Evolutionary conservation across 2,888 invertebrate genomes (phyloP).

Genomic region (Camponotus fellah): DNA sequence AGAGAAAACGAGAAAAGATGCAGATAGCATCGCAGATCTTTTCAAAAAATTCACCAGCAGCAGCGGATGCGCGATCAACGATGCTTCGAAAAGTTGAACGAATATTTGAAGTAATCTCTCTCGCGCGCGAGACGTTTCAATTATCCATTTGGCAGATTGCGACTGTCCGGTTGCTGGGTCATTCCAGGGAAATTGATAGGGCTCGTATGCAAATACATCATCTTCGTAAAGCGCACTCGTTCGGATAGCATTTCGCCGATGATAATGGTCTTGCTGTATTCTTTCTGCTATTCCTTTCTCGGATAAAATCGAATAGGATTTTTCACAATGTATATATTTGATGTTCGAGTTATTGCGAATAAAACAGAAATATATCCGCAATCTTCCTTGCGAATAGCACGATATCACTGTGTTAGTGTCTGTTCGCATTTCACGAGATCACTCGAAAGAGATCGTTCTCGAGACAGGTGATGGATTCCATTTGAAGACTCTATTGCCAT

Average conservation of each 20-base stretch:
- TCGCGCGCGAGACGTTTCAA: slow-evolving; percentile 54
- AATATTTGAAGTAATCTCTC: slow-evolving; percentile 82
- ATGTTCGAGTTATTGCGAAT: slow-evolving; percentile 42
- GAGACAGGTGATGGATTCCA: neutral
- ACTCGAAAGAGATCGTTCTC: neutral
- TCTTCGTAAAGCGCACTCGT: slow-evolving; percentile 28
- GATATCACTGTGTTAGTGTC: neutral
- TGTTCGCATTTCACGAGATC: neutral
- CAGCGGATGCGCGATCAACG: slow-evolving; percentile 75
- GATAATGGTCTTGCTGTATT: neutral
- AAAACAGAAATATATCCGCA: slow-evolving; percentile 38
- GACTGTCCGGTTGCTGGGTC: slow-evolving; percentile 19
- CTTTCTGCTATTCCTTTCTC: slow-evolving; percentile 3
- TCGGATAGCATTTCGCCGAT: slow-evolving; percentile 1
- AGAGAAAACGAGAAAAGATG: slow-evolving; percentile 87
- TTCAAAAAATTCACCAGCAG: slow-evolving; percentile 60
- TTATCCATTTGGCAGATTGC: slow-evolving; percentile 66
- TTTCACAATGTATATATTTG: slow-evolving; percentile 37
- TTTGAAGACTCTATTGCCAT: neutral
- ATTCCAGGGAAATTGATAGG: slow-evolving; percentile 65
- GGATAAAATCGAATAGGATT: slow-evolving; percentile 41
- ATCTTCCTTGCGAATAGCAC: neutral
- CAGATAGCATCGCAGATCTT: slow-evolving; percentile 62
- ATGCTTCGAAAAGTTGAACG: slow-evolving; percentile 83
- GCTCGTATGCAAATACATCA: slow-evolving; percentile 60